Percentiles rank a stretch among this genome's conserved stretches.
These are phyloP conservation scores for Sebastes iracundus DNA, from an alignment of 2,797 vertebrate genomes.

Conservation along the genomic window DNA sequence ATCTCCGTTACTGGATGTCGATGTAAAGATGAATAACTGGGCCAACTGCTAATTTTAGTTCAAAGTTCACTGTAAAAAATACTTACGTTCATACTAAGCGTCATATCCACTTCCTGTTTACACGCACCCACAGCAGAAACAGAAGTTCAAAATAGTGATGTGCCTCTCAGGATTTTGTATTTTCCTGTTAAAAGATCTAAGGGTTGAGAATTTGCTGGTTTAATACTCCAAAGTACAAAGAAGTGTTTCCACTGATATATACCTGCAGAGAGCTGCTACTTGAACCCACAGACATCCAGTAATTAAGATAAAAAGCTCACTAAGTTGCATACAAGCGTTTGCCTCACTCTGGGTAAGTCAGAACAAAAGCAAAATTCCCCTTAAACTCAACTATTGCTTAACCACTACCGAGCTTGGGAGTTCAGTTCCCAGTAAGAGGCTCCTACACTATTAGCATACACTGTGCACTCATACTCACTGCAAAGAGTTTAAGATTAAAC, in stretches of 20 bases:
- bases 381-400: not conserved
- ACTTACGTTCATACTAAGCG: not conserved
- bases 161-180: not conserved
- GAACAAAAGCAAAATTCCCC: not conserved
- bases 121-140: not conserved
- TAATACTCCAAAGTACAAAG: not conserved
- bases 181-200: not conserved
- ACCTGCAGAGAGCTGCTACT: not conserved
- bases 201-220: not conserved
- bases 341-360: not conserved
- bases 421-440: not conserved
- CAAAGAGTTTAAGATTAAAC: not conserved
- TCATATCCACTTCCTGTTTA: constrained; percentile 53
- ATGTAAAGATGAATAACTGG: not conserved
- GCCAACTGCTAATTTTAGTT: not conserved
- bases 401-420: not conserved
- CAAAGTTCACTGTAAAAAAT: not conserved
- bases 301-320: not conserved
- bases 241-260: not conserved
- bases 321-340: not conserved
- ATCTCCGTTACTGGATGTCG: not conserved
- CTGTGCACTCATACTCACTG: not conserved
- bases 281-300: not conserved
- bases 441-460: not conserved
- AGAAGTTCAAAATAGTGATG: not conserved